Percentiles rank a stretch among this genome's conserved stretches.
phyloP scores from a whole-genome alignment of 2,113 vertebrate species.

The Budorcas taxicolor region DNA sequence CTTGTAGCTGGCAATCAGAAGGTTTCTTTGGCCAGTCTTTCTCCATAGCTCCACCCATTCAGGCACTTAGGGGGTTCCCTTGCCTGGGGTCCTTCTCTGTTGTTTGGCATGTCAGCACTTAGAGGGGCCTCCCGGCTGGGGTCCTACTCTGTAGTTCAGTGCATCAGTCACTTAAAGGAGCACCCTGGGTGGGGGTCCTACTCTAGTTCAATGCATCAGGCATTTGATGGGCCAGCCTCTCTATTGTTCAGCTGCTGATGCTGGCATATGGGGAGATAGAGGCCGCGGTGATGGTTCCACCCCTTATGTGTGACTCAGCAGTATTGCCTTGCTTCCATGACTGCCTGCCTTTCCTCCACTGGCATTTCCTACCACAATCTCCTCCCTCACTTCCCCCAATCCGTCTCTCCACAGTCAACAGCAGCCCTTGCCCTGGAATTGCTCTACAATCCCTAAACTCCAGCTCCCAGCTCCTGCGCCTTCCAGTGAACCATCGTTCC shows the following conservation, averaged over 20 bases:
- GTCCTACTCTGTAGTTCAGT: not conserved
- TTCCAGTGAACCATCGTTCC: not conserved
- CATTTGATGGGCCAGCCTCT: not conserved
- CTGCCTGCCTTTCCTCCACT: not conserved
- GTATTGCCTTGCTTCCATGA: not conserved
- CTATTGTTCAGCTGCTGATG: not conserved
- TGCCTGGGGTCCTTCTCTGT: not conserved
- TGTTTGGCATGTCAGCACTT: not conserved
- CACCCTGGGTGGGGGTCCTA: not conserved
- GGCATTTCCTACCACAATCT: not conserved
- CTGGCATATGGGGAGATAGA: not conserved
- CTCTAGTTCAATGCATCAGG: not conserved
- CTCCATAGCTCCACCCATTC: not conserved
- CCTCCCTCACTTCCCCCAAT: accelerated
- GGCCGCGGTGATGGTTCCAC: not conserved
- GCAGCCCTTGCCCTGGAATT: not conserved
- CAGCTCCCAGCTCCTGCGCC: not conserved
- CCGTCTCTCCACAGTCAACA: not conserved
- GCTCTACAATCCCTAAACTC: not conserved
- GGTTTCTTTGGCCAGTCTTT: not conserved
- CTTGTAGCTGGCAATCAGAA: not conserved
- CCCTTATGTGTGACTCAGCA: not conserved
- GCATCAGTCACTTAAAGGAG: not conserved
- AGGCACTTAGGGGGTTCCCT: not conserved
- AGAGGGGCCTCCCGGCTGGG: accelerated